Evolutionary conservation across 1,140 invertebrate species (phyloP), one percentile per base, ranked within the genome.

Genomic region (Dolichoris vasculosae): DNA sequence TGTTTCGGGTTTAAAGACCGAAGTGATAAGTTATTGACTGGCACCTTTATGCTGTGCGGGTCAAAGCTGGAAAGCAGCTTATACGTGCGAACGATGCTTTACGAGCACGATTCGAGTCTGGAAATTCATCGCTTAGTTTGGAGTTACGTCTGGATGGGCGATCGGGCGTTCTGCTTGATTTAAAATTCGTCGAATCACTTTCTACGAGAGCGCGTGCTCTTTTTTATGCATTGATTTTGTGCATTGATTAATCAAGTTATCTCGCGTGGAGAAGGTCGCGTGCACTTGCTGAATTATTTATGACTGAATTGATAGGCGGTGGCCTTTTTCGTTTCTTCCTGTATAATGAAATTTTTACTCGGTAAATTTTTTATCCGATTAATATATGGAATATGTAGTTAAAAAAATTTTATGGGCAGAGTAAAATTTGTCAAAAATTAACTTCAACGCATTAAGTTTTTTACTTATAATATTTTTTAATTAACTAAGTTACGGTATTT

Each of bases 1-100:
- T 86, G 85, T 86, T 83, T 86, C 38, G 85, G 75, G 59, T 82
- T 78, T 86, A 83, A 83, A 86, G 75, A 67, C 81, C 51, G 35
- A 80, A 73, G 40, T 83, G 82, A 81, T 77, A 87, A 84, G 82
- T 84, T 78, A 76, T 55, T 79, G 83, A 77, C 76, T 67, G 26
- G 64, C 35, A 15, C 43, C 48, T 38, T 76, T 26, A 40, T 38
- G 8, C 30, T 43, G 40, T 32, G 26, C 43, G 43, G 40, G 40
- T 77, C 59, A 38, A 32, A 51, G 46, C 38, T 43, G 38, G 23
- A 73, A 20, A 17, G 26, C 7, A 26, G 20, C 35, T 40, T 26
- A n/a, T 32, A 23, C 69, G 55, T 26, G 23, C 4, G 20, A 17
- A 73, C 80, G 64, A 82, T 64, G 78, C 40, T 64, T 43, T 32